Percentiles rank a stretch among this genome's conserved stretches.
Evolutionary conservation across 2,113 vertebrate genomes (phyloP).

Genomic region (Caretta caretta): DNA sequence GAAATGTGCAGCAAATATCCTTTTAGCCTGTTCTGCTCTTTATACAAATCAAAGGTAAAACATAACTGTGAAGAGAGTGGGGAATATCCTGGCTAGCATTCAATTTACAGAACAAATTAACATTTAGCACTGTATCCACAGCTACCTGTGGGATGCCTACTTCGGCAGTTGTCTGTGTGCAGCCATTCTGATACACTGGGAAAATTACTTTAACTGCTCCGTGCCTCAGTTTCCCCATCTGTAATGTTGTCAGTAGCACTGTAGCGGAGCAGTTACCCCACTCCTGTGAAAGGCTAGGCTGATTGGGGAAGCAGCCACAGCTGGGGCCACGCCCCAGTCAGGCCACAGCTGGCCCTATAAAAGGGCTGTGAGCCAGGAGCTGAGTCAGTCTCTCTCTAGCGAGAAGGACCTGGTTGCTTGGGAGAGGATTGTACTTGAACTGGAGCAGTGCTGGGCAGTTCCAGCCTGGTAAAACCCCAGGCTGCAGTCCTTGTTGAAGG

Average conservation of each 20-base stretch:
- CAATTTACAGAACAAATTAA: rapidly evolving
- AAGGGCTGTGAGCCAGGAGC: too few species aligned
- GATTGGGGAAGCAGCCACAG: too few species aligned
- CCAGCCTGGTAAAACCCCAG: too few species aligned
- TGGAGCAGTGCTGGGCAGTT: too few species aligned
- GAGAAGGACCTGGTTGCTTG: too few species aligned
- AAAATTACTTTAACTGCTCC: neutral
- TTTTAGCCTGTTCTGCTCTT: neutral
- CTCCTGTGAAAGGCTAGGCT: too few species aligned
- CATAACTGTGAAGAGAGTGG: neutral
- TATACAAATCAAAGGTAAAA: neutral
- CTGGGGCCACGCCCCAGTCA: too few species aligned
- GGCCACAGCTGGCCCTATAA: too few species aligned
- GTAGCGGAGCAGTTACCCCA: too few species aligned
- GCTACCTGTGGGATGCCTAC: neutral
- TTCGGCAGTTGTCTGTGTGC: rapidly evolving
- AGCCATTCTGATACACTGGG: neutral
- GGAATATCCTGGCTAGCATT: slow-evolving; percentile 3
- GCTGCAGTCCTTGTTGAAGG: too few species aligned
- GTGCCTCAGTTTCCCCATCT: neutral
- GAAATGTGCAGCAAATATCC: neutral
- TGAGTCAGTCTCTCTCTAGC: too few species aligned
- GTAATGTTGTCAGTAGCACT: neutral
- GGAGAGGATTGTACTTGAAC: too few species aligned
- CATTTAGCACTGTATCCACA: neutral